Base-by-base conservation (phyloP, 2,888 invertebrate genomes). In the Anoplius nigerrimus region DNA sequence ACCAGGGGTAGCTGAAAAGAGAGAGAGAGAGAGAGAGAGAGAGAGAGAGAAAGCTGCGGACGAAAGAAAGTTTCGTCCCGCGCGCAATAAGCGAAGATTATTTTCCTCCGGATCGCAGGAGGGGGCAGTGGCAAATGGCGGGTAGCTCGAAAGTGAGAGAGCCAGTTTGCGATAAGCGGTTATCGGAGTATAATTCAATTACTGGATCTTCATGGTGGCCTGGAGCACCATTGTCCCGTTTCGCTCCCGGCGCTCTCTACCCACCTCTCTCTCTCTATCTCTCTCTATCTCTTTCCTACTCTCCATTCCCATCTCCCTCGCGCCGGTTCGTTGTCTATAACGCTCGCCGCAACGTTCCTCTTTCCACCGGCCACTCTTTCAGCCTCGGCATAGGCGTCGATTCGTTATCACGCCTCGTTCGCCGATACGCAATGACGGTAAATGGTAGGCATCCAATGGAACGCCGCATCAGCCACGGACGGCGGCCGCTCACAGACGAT, bases 111-210 rank as follows among this genome's bases (percentile, higher is more conserved):
- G 63, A 45, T 71, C 56, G 69, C 57, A 66, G 56, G 60, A 48
- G 16, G 13, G 48, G 21, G 20, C 42, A 63, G 21, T 16, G 48
- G n/a, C n/a, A 27, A 8, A 27, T 16, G 13, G 21, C 3, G 45
- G 21, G 24, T n/a, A 18, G 56, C 42, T 22, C 2, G 52, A 18
- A 43, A 54, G 48, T 16, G 65, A 46, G 16, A 66, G 66, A 60
- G 55, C 71, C 34, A 18, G 60, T 55, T 68, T 43, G 65, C 72
- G 78, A 78, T 78, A 78, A 79, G 72, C 72, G 81, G 83, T 86
- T 87, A 87, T 86, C 84, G 79, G 82, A 78, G 76, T 83, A 82
- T 87, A 87, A 87, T 87, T 87, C 87, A 87, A 87, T 87, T 87
- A 87, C 84, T 79, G 80, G 82, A 83, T 84, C 86, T 86, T 84